phyloP scores from a whole-genome alignment of 2,888 invertebrate species.

The Bursaphelenchus okinawaensis region DNA sequence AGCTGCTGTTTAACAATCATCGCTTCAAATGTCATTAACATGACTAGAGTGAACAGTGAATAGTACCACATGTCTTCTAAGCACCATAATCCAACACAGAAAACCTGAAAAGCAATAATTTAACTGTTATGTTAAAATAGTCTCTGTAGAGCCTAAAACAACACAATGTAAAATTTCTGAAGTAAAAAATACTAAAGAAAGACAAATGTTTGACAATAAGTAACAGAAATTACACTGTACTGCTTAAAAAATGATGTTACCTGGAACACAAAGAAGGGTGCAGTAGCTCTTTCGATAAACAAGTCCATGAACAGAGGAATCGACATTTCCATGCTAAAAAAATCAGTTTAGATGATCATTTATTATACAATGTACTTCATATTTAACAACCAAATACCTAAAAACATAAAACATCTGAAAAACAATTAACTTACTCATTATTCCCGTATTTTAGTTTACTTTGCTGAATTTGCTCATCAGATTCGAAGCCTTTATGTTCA shows the following conservation, averaged over 20 bases:
- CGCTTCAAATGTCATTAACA: slow-evolving; percentile 73
- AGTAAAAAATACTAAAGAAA: too few species aligned
- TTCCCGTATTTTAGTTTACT: slow-evolving; percentile 79
- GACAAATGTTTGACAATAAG: slow-evolving; percentile 5
- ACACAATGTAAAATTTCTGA: too few species aligned
- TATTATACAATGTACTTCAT: too few species aligned
- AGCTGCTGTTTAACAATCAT: slow-evolving; percentile 96
- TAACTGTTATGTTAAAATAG: too few species aligned
- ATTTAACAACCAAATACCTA: not conserved
- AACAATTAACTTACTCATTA: slow-evolving; percentile 71
- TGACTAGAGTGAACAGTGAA: slow-evolving; percentile 54
- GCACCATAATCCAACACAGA: slow-evolving; percentile 97
- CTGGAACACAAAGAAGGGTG: slow-evolving; percentile 99
- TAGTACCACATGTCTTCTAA: slow-evolving; percentile 71
- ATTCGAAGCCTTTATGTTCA: slow-evolving; percentile 79
- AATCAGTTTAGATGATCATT: not conserved
- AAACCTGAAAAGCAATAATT: slow-evolving; percentile 67
- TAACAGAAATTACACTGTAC: too few species aligned
- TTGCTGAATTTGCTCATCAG: slow-evolving; percentile 72
- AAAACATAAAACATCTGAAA: too few species aligned
- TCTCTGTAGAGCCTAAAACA: too few species aligned
- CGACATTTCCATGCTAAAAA: slow-evolving; percentile 69
- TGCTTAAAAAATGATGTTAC: slow-evolving; percentile 30
- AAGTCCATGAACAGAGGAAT: slow-evolving; percentile 93
- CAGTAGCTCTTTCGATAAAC: slow-evolving; percentile 93